A percentile compares a stretch with the other conserved stretches of the same genome.
Evolutionary conservation across 1,140 invertebrate genomes (phyloP).

Genomic region (Delia radicum): DNA sequence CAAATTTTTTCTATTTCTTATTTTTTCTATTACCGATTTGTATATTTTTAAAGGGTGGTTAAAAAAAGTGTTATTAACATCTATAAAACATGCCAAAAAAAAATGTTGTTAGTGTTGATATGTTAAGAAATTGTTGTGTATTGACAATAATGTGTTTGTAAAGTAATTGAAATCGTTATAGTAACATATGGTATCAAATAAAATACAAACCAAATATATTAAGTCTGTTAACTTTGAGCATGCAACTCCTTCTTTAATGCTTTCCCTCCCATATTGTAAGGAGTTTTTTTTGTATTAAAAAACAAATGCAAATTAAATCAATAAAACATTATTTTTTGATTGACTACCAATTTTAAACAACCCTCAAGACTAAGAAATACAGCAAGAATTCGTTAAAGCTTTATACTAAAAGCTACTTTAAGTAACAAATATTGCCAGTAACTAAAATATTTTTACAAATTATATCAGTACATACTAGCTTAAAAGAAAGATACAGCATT

Average conservation of each 20-base stretch:
- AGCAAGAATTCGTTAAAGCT: too few species aligned
- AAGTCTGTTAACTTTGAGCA: too few species aligned
- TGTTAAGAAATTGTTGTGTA: not conserved
- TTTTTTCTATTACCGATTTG: not conserved
- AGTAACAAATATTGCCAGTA: too few species aligned
- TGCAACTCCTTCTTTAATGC: too few species aligned
- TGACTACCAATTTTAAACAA: not conserved
- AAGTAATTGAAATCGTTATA: constrained; percentile 22
- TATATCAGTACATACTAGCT: too few species aligned
- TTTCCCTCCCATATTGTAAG: too few species aligned
- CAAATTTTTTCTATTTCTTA: not conserved
- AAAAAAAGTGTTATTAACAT: not conserved
- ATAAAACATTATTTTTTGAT: not conserved
- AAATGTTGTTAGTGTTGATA: not conserved
- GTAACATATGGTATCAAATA: constrained; percentile 18
- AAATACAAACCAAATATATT: not conserved
- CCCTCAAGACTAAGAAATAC: too few species aligned
- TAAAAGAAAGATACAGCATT: too few species aligned
- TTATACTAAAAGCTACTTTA: too few species aligned
- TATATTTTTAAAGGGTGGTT: not conserved
- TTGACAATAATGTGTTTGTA: constrained; percentile 9
- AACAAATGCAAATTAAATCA: not conserved
- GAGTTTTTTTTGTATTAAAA: not conserved
- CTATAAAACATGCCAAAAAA: not conserved
- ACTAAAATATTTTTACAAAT: too few species aligned